Evolutionary conservation across 2,797 vertebrate species (phyloP), one percentile per base, ranked within the genome.

Genomic region (Jordanella pulchra): DNA sequence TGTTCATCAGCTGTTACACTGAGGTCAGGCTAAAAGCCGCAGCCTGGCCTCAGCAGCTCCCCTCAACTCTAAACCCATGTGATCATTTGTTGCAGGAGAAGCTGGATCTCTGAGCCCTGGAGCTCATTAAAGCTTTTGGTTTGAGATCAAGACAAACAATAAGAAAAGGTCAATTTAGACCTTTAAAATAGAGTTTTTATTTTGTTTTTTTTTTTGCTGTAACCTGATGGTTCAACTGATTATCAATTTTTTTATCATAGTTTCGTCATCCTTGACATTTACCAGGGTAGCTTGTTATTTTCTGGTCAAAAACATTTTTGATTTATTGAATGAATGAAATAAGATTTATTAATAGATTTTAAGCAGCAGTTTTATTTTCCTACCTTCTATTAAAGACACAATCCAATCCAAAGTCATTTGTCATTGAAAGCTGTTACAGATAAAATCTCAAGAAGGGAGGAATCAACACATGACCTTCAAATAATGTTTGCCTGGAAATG

Each of bases 41-140:
- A 25, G 45, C 27, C 45, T 30, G 15, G 12, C 17, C 64, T 65
- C 25, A 15, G 27, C 47, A 65, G n/a, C 4, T 39, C 7, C 30
- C 28, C 65, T 51, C 56, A 21, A 58, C 28, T 35, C 28, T 58
- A 58, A 58, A 58, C 56, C 17, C 56, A 35, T 58, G 55, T 58
- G 56, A 58, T 10, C 28, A 17, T 51, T n/a, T 51, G 50, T 51
- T 51, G 21, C 17, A 21, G 5, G 17, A 1, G 21, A 23, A 21
- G 50, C 50, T 51, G 50, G 17, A 58, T 21, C 9, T 32, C 56
- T 11, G 2, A 32, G 10, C 0, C 10, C 28, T 58, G 17, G 17
- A 58, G 21, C 17, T 4, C 17, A 30, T 32, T 9, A 35, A 32
- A 30, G 30, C 56, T 18, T 35, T 32, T 35, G 17, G 18, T 21